phyloP scores from a whole-genome alignment of 2,113 vertebrate species.

The Cervus canadensis region DNA sequence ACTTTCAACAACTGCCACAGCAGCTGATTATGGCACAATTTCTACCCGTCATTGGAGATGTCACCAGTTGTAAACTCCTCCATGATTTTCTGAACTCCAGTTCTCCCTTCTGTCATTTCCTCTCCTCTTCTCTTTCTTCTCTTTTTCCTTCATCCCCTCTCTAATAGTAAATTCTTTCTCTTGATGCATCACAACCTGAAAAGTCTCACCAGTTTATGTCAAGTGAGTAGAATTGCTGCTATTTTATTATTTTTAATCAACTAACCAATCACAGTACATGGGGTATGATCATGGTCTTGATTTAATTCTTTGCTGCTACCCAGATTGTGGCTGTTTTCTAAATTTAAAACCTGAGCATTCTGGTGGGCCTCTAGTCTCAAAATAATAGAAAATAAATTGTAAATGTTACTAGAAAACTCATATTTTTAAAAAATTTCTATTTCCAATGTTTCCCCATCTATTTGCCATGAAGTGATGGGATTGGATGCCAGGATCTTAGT shows the following conservation, averaged over 20 bases:
- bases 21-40: neutral
- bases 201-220: neutral
- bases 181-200: neutral
- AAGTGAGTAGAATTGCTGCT: neutral
- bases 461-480: neutral
- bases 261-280: neutral
- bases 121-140: neutral
- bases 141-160: neutral
- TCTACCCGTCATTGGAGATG: neutral
- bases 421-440: neutral
- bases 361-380: neutral
- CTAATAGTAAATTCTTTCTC: neutral
- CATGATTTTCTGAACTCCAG: neutral
- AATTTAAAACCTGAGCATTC: neutral
- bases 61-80: neutral
- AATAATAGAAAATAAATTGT: neutral
- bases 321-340: neutral
- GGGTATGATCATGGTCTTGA: neutral
- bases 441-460: neutral
- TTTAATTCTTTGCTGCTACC: neutral
- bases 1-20: neutral
- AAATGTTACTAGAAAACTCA: neutral
- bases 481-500: neutral
- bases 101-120: neutral
- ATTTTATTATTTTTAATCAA: neutral